Evolutionary conservation across 2,888 invertebrate species (phyloP).

Genomic region (Dioctria rufipes): DNA sequence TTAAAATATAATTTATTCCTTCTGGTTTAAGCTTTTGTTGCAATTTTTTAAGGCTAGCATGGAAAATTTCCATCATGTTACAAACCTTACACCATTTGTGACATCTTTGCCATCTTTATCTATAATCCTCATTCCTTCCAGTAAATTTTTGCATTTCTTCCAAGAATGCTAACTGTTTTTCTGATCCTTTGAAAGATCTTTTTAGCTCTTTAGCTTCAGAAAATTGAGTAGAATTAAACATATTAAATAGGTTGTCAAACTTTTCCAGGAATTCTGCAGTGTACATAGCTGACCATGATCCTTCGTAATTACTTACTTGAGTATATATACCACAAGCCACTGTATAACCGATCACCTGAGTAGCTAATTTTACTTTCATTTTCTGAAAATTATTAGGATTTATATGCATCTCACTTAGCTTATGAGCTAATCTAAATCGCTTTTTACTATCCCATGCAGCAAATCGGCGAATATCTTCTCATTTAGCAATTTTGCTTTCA

Average conservation of each 20-base stretch:
- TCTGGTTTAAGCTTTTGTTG: too few species aligned
- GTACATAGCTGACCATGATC: background rate
- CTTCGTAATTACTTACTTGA: background rate
- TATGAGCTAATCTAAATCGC: background rate
- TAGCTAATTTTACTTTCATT: background rate
- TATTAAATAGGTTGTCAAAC: background rate
- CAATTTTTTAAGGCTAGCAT: too few species aligned
- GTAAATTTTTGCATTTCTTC: background rate
- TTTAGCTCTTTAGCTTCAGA: background rate
- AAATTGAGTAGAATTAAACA: background rate
- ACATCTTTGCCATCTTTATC: too few species aligned
- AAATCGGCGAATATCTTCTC: background rate
- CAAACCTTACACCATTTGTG: too few species aligned
- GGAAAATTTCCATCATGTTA: too few species aligned
- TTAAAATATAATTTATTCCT: too few species aligned
- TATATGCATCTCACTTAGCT: background rate
- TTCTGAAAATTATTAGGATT: background rate
- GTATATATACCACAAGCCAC: background rate
- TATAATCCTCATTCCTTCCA: background rate
- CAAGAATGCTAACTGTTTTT: background rate
- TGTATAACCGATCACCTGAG: background rate
- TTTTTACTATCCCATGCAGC: background rate
- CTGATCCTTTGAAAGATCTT: background rate
- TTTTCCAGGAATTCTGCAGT: constrained; percentile 7
- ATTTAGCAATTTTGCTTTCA: background rate